Evolutionary conservation across 2,797 vertebrate species (phyloP), one percentile per base, ranked within the genome.

Genomic region (Cyclopterus lumpus): DNA sequence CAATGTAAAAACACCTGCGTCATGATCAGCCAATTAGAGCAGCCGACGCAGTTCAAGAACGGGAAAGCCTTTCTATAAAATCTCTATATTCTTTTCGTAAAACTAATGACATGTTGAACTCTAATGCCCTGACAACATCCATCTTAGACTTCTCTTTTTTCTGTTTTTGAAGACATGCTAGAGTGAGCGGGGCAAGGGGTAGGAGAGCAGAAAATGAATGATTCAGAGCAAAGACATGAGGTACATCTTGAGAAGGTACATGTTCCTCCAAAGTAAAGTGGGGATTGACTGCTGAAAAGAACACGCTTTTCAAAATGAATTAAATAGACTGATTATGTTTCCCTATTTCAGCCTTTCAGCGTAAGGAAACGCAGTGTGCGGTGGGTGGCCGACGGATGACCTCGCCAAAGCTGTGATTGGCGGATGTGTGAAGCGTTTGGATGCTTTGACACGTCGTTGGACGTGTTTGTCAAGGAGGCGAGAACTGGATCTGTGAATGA

Each of bases 341-440:
- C 63, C 24, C 24, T 71, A 75, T 76, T 79, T 67, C 34, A 64
- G 58, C 69, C 54, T 77, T 63, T 67, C 64, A 66, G 15, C 1
- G 2, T 12, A 12, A 10, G 46, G 67, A 2, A 66, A 58, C 55
- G 18, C 64, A 30, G 54, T 7, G 12, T 59, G 64, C 0, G 3
- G 48, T n/a, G 26, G 36, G 36, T 81, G 86, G 46, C 89, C 63
- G 8, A 3, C 1, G n/a, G 64, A 74, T 70, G 82, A 92, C 84
- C 88, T 72, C 46, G n/a, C 15, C 2, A 4, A 24, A 55, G 67
- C 68, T 26, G 51, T 53, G 51, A 81, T 60, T 72, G 77, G 64
- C 22, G 9, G 62, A 34, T 70, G 67, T 65, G 77, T 70, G 72
- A 80, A 38, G 81, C 3, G 44, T 80, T 46, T 63, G 69, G 63